These are phyloP conservation scores for Cynodonichthys magdalenae DNA, from an alignment of 2,797 vertebrate species.

Conservation along the genomic window DNA sequence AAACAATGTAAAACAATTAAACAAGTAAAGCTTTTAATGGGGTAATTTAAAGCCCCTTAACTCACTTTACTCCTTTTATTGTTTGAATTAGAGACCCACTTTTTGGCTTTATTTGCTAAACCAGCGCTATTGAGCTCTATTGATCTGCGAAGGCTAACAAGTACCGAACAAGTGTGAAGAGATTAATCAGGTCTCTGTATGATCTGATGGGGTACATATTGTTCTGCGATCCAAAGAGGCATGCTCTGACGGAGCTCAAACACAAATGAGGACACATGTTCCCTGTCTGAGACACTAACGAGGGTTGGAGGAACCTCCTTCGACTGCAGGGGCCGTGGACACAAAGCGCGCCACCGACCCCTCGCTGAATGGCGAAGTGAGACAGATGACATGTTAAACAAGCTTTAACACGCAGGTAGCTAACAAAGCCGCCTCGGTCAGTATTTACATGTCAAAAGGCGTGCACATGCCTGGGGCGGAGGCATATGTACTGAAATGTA, in stretches of 20 bases:
- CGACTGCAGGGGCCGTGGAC: slow-evolving; percentile 65
- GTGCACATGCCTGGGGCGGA: slow-evolving; percentile 34
- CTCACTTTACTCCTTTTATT: slow-evolving; percentile 23
- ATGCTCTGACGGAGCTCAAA: slow-evolving; percentile 45
- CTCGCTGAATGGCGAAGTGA: slow-evolving; percentile 56
- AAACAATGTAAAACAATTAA: too few relatives aligned
- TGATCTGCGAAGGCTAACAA: slow-evolving; percentile 54
- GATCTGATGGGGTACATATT: slow-evolving; percentile 75
- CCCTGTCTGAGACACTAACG: slow-evolving; percentile 66
- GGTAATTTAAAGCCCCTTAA: slow-evolving; percentile 33
- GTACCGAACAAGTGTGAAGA: slow-evolving; percentile 41
- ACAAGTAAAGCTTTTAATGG: slow-evolving; percentile 5
- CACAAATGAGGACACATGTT: slow-evolving; percentile 35
- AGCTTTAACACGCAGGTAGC: slow-evolving; percentile 72
- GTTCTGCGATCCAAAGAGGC: slow-evolving; percentile 49
- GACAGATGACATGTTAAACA: slow-evolving; percentile 78
- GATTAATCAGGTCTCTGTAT: slow-evolving; percentile 68
- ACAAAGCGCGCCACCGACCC: slow-evolving; percentile 59
- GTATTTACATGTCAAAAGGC: slow-evolving; percentile 75
- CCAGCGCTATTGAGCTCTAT: slow-evolving; percentile 45
- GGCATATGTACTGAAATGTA: slow-evolving; percentile 58
- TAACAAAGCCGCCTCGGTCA: slow-evolving; percentile 61
- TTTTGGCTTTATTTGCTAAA: slow-evolving; percentile 46
- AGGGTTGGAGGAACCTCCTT: slow-evolving; percentile 69
- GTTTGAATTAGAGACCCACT: slow-evolving; percentile 17